Evolutionary conservation across 2,113 vertebrate species (phyloP).

Genomic region (Enhydra lutris): DNA sequence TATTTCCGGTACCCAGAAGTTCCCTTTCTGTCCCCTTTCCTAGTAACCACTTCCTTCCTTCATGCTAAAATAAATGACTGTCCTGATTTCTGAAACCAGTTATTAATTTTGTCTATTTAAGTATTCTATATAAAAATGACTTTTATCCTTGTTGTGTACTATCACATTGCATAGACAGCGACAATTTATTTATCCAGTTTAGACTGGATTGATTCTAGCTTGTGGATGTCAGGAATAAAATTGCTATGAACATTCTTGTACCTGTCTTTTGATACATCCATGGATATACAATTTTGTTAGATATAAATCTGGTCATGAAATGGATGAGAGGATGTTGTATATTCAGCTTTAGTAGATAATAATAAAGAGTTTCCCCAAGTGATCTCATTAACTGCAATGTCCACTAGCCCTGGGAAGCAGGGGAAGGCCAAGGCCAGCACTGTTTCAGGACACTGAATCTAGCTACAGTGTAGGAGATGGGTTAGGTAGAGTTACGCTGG

Average conservation of each 20-base stretch:
- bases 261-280: neutral
- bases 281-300: neutral
- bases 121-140: neutral
- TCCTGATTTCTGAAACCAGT: neutral
- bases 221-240: neutral
- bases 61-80: neutral
- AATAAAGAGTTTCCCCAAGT: neutral
- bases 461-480: neutral
- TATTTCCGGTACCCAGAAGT: neutral
- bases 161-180: neutral
- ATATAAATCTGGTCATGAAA: neutral
- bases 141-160: neutral
- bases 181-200: neutral
- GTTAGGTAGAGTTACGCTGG: neutral
- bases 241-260: neutral
- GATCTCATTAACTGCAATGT: conserved; percentile 20
- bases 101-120: neutral
- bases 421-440: neutral
- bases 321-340: neutral
- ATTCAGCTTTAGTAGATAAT: neutral
- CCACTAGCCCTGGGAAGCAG: neutral
- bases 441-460: neutral
- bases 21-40: neutral
- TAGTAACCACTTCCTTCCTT: neutral
- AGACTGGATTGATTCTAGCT: neutral